phyloP scores from a whole-genome alignment of 2,113 vertebrate genomes.

The Platysteira castanea region DNA sequence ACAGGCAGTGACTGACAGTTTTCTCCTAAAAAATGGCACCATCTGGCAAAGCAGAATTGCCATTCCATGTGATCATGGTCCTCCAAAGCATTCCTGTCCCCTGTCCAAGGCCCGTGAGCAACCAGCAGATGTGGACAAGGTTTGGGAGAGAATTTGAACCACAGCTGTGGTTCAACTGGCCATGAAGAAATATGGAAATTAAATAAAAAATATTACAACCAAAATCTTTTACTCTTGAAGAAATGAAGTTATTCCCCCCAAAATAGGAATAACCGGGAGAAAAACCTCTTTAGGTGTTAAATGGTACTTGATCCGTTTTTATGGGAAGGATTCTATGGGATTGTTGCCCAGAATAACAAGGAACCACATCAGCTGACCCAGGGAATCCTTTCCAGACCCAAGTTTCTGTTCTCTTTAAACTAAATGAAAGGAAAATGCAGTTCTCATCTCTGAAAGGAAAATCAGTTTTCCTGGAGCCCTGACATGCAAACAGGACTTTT shows the following conservation, averaged over 20 bases:
- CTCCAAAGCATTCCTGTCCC: not conserved
- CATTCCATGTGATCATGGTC: not conserved
- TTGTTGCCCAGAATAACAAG: not conserved
- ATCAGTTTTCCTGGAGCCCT: not conserved
- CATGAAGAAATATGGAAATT: not conserved
- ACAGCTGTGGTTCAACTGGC: not conserved
- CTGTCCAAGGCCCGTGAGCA: not conserved
- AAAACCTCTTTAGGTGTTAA: not conserved
- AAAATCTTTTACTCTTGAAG: not conserved
- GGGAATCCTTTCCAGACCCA: not conserved
- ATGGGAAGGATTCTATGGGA: not conserved
- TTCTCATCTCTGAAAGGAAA: not conserved
- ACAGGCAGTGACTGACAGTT: slow-evolving; percentile 9
- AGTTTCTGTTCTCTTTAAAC: not conserved
- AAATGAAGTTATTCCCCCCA: not conserved
- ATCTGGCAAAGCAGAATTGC: slow-evolving; percentile 6
- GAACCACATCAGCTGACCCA: not conserved
- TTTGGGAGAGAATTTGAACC: not conserved
- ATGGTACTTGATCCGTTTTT: not conserved
- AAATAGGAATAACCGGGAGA: not conserved
- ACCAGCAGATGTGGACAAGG: not conserved
- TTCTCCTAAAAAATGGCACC: not conserved
- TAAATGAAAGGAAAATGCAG: not conserved
- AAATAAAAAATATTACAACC: not conserved
- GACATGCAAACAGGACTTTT: not conserved